Conservation (phyloP, 1,140 invertebrate species). For the Andrena cerasifolii region DNA sequence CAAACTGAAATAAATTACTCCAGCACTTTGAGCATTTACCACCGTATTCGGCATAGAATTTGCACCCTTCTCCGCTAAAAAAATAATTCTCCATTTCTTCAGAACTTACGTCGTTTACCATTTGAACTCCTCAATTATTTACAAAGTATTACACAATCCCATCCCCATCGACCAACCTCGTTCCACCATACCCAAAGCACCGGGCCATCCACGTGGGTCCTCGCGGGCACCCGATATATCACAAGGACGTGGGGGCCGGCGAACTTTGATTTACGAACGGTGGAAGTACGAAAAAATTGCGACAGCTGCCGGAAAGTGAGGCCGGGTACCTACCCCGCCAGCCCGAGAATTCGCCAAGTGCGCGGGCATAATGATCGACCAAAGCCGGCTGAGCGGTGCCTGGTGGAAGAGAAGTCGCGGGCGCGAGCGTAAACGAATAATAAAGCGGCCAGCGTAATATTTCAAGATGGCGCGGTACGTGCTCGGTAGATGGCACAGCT, state of each 20-base stretch:
- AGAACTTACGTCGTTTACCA: too few species aligned
- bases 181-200: too few species aligned
- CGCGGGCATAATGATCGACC: conserved; percentile 22
- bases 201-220: too few species aligned
- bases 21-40: too few species aligned
- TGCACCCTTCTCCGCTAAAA: too few species aligned
- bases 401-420: conserved; percentile 13
- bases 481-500: conserved; percentile 77
- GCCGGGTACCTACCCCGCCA: background rate
- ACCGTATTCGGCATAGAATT: too few species aligned
- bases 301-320: conserved; percentile 42
- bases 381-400: background rate
- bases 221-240: conserved; percentile 25
- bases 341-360: conserved; percentile 34
- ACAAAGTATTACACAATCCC: too few species aligned
- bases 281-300: conserved; percentile 11
- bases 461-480: conserved; percentile 76
- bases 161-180: too few species aligned
- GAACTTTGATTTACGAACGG: conserved; percentile 53
- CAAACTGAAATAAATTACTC: too few species aligned
- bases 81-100: too few species aligned
- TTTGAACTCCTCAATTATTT: too few species aligned
- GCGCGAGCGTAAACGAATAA: conserved; percentile 63
- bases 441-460: conserved; percentile 76
- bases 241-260: conserved; percentile 1